Conservation (phyloP, 1,140 invertebrate genomes). For the Bombus pyrosoma region DNA sequence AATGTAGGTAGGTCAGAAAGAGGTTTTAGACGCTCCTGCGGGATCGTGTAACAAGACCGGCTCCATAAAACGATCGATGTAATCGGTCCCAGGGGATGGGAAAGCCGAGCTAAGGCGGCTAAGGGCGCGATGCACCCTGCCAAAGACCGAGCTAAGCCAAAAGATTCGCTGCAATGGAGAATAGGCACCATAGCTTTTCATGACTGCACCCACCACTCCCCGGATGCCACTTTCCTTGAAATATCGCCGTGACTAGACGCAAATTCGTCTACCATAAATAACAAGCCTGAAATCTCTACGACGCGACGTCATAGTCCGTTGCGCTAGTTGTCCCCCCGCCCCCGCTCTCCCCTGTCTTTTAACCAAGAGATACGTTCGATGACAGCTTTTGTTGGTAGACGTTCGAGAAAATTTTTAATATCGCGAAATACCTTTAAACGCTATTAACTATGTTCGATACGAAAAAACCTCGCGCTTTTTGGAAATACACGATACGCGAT, state of each 20-base stretch:
- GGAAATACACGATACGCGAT: not conserved
- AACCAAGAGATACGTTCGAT: not conserved
- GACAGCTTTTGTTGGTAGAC: not conserved
- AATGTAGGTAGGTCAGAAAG: slow-evolving; percentile 12
- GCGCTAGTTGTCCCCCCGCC: not conserved
- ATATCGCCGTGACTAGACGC: slow-evolving; percentile 69
- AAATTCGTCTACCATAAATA: slow-evolving; percentile 69
- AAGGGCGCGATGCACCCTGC: slow-evolving; percentile 16
- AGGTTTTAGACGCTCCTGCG: slow-evolving; percentile 47
- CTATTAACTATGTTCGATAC: too few relatives aligned
- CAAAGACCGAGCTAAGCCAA: slow-evolving; percentile 36
- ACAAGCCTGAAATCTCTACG: slow-evolving; percentile 60
- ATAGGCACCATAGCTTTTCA: slow-evolving; percentile 57
- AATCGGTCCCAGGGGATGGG: slow-evolving; percentile 60
- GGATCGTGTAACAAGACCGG: slow-evolving; percentile 64
- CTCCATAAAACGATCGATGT: slow-evolving; percentile 73
- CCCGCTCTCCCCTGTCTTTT: not conserved
- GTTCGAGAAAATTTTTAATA: not conserved
- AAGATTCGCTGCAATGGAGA: slow-evolving; percentile 44
- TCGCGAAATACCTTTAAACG: not conserved
- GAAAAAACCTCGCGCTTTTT: not conserved
- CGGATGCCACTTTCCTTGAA: slow-evolving; percentile 65
- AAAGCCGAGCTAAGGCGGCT: slow-evolving; percentile 12
- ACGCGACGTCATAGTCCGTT: slow-evolving; percentile 33
- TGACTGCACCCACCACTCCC: slow-evolving; percentile 12